Evolutionary conservation across 2,113 vertebrate species (phyloP).

Genomic region (Megaptera novaeangliae): DNA sequence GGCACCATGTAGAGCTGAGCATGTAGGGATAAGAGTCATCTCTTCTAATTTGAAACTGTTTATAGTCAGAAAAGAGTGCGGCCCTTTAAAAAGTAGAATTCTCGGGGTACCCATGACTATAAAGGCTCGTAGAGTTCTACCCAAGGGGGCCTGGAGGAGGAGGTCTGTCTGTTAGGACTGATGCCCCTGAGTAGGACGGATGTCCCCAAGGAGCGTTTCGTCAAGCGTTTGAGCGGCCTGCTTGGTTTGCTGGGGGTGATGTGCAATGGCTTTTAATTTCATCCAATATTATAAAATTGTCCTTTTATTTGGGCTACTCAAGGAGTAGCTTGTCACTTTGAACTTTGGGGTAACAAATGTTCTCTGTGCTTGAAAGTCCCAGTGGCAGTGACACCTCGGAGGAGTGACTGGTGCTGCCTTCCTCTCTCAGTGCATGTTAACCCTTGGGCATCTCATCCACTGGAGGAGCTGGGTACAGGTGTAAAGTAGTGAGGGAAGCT

Average conservation of each 20-base stretch:
- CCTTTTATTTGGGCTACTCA: not conserved
- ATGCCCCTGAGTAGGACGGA: not conserved
- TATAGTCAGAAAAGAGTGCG: not conserved
- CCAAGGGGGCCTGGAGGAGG: not conserved
- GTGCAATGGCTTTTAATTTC: not conserved
- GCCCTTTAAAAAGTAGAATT: slow-evolving; percentile 48
- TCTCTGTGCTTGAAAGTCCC: not conserved
- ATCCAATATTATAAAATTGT: not conserved
- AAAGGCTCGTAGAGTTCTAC: not conserved
- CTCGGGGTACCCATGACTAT: not conserved
- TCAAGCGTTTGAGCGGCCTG: not conserved
- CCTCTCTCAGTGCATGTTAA: not conserved
- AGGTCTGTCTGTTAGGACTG: not conserved
- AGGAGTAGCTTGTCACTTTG: not conserved
- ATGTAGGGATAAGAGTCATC: not conserved
- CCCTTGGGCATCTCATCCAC: not conserved
- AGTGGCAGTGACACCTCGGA: not conserved
- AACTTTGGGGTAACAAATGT: not conserved
- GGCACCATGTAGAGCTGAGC: not conserved
- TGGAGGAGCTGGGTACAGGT: not conserved
- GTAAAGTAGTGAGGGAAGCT: not conserved
- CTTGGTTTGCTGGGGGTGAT: not conserved
- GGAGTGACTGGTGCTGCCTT: not conserved
- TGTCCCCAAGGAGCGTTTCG: not conserved
- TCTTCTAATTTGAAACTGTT: not conserved